Evolutionary conservation across 2,888 invertebrate species (phyloP).

Genomic region (Liopterus haemorrhoidalis): DNA sequence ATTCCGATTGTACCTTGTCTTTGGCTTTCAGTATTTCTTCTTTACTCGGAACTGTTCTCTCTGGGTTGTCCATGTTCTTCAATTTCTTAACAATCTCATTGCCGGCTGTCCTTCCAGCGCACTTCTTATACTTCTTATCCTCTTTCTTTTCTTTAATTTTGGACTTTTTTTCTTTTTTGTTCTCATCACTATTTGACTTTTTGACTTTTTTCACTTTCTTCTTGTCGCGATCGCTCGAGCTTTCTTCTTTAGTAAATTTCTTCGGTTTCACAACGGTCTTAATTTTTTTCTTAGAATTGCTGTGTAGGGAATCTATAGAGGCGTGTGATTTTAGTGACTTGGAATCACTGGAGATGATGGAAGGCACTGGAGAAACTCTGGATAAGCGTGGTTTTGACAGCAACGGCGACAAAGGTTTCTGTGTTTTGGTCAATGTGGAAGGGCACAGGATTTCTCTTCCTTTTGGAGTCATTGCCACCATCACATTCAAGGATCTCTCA

Average conservation of each 20-base stretch:
- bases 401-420: slow-evolving; percentile 17
- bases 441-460: slow-evolving; percentile 36
- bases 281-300: slow-evolving; percentile 24
- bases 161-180: slow-evolving; percentile 34
- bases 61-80: slow-evolving; percentile 30
- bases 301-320: slow-evolving; percentile 39
- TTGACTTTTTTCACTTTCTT: slow-evolving; percentile 40
- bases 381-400: slow-evolving; percentile 28
- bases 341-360: slow-evolving; percentile 34
- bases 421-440: slow-evolving; percentile 19
- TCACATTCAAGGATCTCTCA: slow-evolving; percentile 46
- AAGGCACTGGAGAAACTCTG: slow-evolving; percentile 34
- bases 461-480: slow-evolving; percentile 43
- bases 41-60: slow-evolving; percentile 27
- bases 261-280: slow-evolving; percentile 10
- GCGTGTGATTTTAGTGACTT: slow-evolving; percentile 32
- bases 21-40: slow-evolving; percentile 55
- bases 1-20: slow-evolving; percentile 55
- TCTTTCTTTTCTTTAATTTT: slow-evolving; percentile 36
- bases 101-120: slow-evolving; percentile 37
- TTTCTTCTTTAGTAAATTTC: slow-evolving; percentile 15
- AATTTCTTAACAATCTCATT: slow-evolving; percentile 34
- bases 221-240: slow-evolving; percentile 21
- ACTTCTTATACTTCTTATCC: slow-evolving; percentile 32
- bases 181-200: slow-evolving; percentile 41